Conservation (phyloP, 2,888 invertebrate species). For the Leptopterna dolabrata region DNA sequence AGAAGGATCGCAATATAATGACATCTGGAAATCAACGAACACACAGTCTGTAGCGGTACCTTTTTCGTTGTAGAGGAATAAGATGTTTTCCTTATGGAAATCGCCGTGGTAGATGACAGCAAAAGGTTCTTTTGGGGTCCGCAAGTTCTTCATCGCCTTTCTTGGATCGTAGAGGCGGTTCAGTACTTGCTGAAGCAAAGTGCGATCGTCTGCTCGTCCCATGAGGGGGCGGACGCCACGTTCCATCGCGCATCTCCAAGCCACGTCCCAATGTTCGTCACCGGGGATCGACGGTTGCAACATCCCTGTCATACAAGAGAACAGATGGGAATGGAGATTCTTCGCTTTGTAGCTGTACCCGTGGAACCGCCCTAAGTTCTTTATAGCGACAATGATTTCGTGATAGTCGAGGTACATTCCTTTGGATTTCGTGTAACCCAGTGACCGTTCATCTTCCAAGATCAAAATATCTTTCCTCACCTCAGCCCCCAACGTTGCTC, state of each 20-base stretch:
- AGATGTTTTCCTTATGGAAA: constrained; percentile 67
- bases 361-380: constrained; percentile 33
- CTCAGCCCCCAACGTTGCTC: constrained; percentile 31
- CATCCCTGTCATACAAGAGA: constrained; percentile 23
- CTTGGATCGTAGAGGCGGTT: constrained; percentile 40
- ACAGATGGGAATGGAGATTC: constrained; percentile 13
- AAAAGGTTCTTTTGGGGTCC: constrained; percentile 55
- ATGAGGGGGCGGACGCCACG: constrained; percentile 35
- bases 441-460: constrained; percentile 23
- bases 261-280: constrained; percentile 42
- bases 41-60: constrained; percentile 65
- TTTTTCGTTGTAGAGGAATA: constrained; percentile 65
- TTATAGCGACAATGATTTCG: constrained; percentile 23
- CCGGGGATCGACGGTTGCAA: constrained; percentile 39
- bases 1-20: constrained; percentile 65
- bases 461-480: constrained; percentile 40
- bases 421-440: constrained; percentile 33
- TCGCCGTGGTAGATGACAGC: constrained; percentile 67
- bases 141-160: constrained; percentile 42
- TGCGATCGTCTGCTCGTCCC: constrained; percentile 31
- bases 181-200: constrained; percentile 38
- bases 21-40: constrained; percentile 66
- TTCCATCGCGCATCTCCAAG: constrained; percentile 30
- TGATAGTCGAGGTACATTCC: constrained; percentile 30
- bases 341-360: constrained; percentile 43